Percentiles rank a stretch among this genome's conserved stretches.
These are phyloP conservation scores for Thunnus albacares DNA, from an alignment of 2,797 vertebrate species.

Conservation along the genomic window DNA sequence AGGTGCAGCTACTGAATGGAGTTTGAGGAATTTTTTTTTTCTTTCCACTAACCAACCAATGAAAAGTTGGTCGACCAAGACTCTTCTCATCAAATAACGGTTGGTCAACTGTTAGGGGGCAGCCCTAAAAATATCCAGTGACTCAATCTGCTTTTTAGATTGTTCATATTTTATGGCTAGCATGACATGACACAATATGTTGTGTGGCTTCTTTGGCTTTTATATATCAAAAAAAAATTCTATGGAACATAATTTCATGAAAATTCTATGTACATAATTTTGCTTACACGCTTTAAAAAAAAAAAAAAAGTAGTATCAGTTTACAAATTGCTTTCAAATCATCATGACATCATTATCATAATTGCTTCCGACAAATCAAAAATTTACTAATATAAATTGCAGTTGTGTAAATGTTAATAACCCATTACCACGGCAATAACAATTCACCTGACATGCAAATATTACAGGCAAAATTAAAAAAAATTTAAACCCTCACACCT, in stretches of 20 bases:
- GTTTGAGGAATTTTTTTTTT: no score
- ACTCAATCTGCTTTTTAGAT: neutral
- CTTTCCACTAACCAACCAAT: no score
- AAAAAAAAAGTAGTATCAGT: neutral
- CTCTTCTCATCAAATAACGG: no score
- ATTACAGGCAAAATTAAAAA: no score
- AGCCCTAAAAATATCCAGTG: neutral
- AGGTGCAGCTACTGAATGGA: no score
- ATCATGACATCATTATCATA: neutral
- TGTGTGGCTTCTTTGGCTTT: neutral
- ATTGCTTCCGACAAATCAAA: neutral
- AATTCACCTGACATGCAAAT: neutral
- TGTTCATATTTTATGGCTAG: neutral
- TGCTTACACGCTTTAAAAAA: no score
- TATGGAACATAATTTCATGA: neutral
- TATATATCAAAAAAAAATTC: neutral
- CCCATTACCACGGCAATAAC: no score
- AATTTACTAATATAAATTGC: neutral
- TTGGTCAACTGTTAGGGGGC: no score
- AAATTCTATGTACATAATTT: neutral
- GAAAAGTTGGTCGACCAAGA: no score
- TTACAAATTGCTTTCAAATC: neutral
- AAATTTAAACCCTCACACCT: neutral
- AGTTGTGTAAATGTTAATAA: neutral
- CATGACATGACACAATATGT: neutral